phyloP scores from a whole-genome alignment of 1,140 invertebrate species.

The Hyles vespertilio region DNA sequence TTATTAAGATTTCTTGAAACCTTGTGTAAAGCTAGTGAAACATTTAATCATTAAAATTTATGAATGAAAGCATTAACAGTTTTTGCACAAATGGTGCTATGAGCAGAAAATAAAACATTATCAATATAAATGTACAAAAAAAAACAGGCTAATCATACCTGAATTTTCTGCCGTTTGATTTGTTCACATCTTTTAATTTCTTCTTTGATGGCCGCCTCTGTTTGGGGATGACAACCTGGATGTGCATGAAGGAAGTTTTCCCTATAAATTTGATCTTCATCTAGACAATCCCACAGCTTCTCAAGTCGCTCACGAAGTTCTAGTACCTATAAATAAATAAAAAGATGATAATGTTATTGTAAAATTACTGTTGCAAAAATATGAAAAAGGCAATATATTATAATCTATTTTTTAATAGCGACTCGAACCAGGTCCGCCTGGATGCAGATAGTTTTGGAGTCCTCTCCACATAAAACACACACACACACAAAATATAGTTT shows the following conservation, averaged over 20 bases:
- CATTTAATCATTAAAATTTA: neutral
- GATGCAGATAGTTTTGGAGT: too few relatives aligned
- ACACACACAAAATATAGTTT: too few relatives aligned
- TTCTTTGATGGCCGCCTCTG: conserved; percentile 58
- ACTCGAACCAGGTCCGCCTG: too few relatives aligned
- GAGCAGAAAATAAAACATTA: too few relatives aligned
- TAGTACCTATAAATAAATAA: conserved; percentile 37
- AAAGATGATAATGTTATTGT: too few relatives aligned
- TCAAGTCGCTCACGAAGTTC: conserved; percentile 75
- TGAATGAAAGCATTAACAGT: neutral
- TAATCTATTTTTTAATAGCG: too few relatives aligned
- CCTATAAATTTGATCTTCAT: conserved; percentile 73
- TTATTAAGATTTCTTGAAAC: conserved; percentile 1
- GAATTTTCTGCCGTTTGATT: conserved; percentile 64
- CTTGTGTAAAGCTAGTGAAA: neutral
- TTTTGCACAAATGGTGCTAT: too few relatives aligned
- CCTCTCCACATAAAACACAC: too few relatives aligned
- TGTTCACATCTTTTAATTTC: conserved; percentile 61
- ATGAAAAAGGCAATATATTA: too few relatives aligned
- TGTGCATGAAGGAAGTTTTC: conserved; percentile 63
- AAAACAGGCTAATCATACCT: conserved; percentile 30
- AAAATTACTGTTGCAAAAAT: too few relatives aligned
- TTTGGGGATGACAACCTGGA: conserved; percentile 51
- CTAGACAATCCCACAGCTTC: conserved; percentile 80
- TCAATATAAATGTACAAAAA: too few relatives aligned